Conservation (phyloP, 1,140 invertebrate genomes). For the Drosophila baimaii region DNA sequence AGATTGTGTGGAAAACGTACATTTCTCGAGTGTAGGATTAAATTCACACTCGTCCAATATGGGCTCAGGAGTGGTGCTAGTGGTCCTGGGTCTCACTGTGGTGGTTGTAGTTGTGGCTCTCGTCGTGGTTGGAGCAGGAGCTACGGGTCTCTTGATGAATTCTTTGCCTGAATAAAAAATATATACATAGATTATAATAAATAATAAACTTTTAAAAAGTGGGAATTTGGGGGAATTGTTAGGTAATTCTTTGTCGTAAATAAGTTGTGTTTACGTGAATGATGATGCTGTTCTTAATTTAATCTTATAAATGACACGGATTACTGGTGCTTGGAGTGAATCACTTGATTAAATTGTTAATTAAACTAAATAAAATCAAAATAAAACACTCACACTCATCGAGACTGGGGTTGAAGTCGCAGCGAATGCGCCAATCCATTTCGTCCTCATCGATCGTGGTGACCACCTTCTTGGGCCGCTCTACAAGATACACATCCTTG, state of each 20-base stretch:
- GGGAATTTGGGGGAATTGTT: background rate
- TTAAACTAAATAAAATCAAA: background rate
- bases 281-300: background rate
- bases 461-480: constrained; percentile 45
- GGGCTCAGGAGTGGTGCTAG: constrained; percentile 11
- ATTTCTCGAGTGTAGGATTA: constrained; percentile 47
- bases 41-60: constrained; percentile 46
- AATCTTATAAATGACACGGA: background rate
- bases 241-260: background rate
- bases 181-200: background rate
- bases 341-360: background rate
- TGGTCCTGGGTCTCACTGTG: constrained; percentile 1
- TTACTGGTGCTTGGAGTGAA: background rate
- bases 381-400: constrained; percentile 18
- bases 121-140: background rate
- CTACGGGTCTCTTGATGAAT: background rate
- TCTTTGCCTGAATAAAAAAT: background rate
- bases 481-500: constrained; percentile 40
- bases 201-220: background rate
- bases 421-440: constrained; percentile 30
- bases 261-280: background rate
- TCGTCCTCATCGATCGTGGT: constrained; percentile 14
- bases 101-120: background rate
- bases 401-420: constrained; percentile 24
- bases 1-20: constrained; percentile 19